These are phyloP conservation scores for Crenichthys baileyi DNA, from an alignment of 2,797 vertebrate species.

Conservation along the genomic window DNA sequence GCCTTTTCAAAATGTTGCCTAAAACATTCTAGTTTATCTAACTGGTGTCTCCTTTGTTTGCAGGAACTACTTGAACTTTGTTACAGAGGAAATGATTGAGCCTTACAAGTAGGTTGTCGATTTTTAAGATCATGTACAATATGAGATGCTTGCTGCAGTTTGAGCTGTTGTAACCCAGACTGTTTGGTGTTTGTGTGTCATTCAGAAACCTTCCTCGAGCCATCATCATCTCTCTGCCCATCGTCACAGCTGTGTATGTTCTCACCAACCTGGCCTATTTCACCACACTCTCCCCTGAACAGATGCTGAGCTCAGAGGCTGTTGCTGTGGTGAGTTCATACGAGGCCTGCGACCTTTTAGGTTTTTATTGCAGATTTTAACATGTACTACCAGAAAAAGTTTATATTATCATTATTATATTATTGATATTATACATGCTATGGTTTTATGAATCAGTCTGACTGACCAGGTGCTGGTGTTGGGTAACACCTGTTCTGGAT, in stretches of 20 bases:
- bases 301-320: constrained; percentile 90
- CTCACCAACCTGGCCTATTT: constrained; percentile 98
- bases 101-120: constrained; percentile 87
- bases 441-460: background rate
- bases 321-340: constrained; percentile 90
- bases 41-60: constrained; percentile 24
- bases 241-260: constrained; percentile 94
- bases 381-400: background rate
- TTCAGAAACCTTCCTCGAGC: constrained; percentile 93
- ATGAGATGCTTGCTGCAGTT: background rate
- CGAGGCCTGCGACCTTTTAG: background rate
- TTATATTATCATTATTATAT: background rate
- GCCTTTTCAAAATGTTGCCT: background rate
- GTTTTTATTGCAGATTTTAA: background rate
- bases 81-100: constrained; percentile 99
- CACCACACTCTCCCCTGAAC: constrained; percentile 87
- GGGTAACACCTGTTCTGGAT: background rate
- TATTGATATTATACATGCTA: background rate
- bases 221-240: constrained; percentile 97
- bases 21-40: background rate
- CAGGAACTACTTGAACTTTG: constrained; percentile 99
- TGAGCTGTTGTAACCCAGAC: background rate
- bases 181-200: background rate
- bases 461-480: no score
- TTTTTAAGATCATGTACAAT: background rate